phyloP scores from a whole-genome alignment of 2,888 invertebrate species.

The Uloborus plumipes region DNA sequence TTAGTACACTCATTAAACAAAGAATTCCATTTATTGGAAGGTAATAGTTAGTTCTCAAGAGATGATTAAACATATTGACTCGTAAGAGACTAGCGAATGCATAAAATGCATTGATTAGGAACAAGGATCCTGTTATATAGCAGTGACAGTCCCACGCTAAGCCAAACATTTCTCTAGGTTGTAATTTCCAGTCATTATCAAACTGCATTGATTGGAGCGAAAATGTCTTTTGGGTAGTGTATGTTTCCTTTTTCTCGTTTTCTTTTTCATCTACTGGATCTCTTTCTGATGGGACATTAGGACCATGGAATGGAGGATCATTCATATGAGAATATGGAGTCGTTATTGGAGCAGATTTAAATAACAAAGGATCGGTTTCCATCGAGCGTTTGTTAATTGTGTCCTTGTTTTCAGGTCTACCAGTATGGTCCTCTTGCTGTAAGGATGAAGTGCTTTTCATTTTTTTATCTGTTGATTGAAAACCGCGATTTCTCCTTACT shows the following conservation, averaged over 20 bases:
- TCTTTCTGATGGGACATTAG: slow-evolving; percentile 37
- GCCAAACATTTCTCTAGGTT: slow-evolving; percentile 21
- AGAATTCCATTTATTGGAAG: slow-evolving; percentile 86
- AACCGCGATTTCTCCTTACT: slow-evolving; percentile 3
- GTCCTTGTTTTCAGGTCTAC: background rate
- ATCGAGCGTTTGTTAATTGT: background rate
- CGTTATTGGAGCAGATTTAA: slow-evolving; percentile 11
- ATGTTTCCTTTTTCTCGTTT: slow-evolving; percentile 20
- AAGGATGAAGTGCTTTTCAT: background rate
- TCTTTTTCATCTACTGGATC: slow-evolving; percentile 43
- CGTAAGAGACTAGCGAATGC: slow-evolving; percentile 88
- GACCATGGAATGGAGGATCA: slow-evolving; percentile 55
- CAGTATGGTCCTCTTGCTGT: background rate
- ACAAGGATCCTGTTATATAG: slow-evolving; percentile 87
- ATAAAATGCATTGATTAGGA: slow-evolving; percentile 85
- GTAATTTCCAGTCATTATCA: slow-evolving; percentile 34
- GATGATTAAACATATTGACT: slow-evolving; percentile 80
- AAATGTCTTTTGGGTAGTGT: slow-evolving; percentile 22
- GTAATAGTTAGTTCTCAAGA: slow-evolving; percentile 90
- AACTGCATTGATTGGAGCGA: slow-evolving; percentile 23
- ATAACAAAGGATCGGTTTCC: background rate
- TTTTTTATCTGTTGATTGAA: background rate
- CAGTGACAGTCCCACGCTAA: slow-evolving; percentile 87
- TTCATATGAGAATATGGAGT: slow-evolving; percentile 61
- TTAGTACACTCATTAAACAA: slow-evolving; percentile 82